phyloP scores from a whole-genome alignment of 2,797 vertebrate species.

The Orientallactaga sibirica region DNA sequence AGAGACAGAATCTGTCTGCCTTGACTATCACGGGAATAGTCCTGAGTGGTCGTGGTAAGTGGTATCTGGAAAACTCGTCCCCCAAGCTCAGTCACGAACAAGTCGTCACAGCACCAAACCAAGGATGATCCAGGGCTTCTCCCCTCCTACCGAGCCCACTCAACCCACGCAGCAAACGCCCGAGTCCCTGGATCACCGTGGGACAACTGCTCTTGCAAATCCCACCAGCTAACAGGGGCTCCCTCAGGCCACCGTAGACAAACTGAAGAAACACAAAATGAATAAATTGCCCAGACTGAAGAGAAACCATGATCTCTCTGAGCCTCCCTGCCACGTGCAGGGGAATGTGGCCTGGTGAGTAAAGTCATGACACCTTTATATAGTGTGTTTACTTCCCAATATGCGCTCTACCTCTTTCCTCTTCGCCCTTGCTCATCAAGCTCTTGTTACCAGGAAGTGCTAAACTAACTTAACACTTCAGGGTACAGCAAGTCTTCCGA shows the following conservation, averaged over 20 bases:
- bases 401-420: not conserved
- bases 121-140: not conserved
- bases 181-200: not conserved
- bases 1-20: not conserved
- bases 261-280: not conserved
- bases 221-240: not conserved
- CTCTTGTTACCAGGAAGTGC: not conserved
- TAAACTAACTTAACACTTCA: not conserved
- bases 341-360: not conserved
- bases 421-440: not conserved
- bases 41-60: not conserved
- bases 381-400: not conserved
- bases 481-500: not conserved
- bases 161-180: not conserved
- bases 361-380: not conserved
- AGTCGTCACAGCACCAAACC: not conserved
- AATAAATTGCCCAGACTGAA: constrained; percentile 26
- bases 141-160: not conserved
- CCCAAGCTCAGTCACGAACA: not conserved
- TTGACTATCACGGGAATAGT: not conserved
- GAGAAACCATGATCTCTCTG: not conserved
- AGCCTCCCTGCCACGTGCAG: not conserved
- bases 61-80: not conserved
- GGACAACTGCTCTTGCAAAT: not conserved
- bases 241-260: not conserved